phyloP scores from a whole-genome alignment of 1,140 invertebrate genomes.

The Delia radicum region DNA sequence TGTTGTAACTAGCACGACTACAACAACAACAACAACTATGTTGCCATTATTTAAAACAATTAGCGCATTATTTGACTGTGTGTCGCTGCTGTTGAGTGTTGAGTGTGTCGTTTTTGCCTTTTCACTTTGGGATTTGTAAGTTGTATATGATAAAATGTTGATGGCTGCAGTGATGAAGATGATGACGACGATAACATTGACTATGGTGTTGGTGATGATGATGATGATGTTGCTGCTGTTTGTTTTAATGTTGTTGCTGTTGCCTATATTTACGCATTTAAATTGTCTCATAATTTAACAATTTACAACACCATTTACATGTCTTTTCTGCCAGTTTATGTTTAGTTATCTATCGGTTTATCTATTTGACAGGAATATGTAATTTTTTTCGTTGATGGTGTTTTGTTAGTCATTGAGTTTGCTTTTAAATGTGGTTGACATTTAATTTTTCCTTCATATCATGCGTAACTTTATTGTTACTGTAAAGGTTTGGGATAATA shows the following conservation, averaged over 20 bases:
- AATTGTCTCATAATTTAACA: constrained; percentile 14
- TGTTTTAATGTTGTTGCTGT: not conserved
- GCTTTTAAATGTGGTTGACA: not conserved
- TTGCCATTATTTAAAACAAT: constrained; percentile 15
- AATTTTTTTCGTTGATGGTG: not conserved
- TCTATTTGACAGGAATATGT: not conserved
- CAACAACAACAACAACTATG: no score
- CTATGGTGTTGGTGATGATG: not conserved
- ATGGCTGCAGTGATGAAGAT: not conserved
- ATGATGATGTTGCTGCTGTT: not conserved
- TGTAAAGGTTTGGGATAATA: no score
- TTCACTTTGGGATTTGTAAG: not conserved
- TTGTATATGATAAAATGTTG: constrained; percentile 12
- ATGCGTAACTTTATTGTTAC: not conserved
- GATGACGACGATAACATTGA: not conserved
- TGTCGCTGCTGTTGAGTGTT: not conserved
- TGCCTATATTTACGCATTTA: constrained; percentile 9
- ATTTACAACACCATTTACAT: constrained; percentile 16
- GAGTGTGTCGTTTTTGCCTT: not conserved
- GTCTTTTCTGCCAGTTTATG: constrained; percentile 6
- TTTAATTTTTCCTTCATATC: not conserved
- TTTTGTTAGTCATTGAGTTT: not conserved
- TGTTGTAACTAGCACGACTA: not conserved
- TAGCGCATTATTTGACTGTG: constrained; percentile 11
- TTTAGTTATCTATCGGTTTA: constrained; percentile 1